Evolutionary conservation across 2,888 invertebrate species (phyloP), one percentile per base, ranked within the genome.

Genomic region (Trichacis sp.): DNA sequence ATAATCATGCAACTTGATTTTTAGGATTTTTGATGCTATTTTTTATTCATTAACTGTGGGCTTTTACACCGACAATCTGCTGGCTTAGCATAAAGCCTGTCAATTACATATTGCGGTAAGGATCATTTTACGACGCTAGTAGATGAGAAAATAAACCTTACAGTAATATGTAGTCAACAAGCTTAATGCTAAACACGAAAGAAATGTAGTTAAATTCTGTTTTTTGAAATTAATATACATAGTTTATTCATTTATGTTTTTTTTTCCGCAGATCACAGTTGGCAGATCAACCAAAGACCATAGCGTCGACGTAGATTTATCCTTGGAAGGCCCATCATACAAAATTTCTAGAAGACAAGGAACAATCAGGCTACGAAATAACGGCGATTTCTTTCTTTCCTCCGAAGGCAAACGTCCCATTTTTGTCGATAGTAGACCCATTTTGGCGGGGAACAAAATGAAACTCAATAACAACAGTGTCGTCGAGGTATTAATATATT

Each of bases 381-480:
- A 93, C 70, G 98, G 97, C 0, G 97, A 98, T 81, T 98, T 98
- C 84, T 95, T 95, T 81, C 89, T 98, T 75, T 92, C 94, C 15
- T 98, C 98, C 45, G 97, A 97, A 83, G 98, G 98, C 15, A 96
- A 96, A 81, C 87, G 97, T 63, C 94, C 97, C 1, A 92, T 98
- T 77, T 97, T 94, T 83, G 93, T 98, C 3, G 97, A 98, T 83
- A 96, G 97, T 1, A 90, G 93, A 63, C 96, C 97, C 0, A 89
- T 98, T 54, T 87, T 96, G 8, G 90, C 91, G 50, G 96, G 96
- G 45, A 94, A 92, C 84, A 96, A 96, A 87, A 92, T 94, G 57
- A 92, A 95, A 75, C 88, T 98, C 12, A 93, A 92, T 79, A 95
- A 98, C 85, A 97, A 97, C 83, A 94, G 96, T 68, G 94, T 97